These are phyloP conservation scores for Chelonus formosanus DNA, from an alignment of 2,888 invertebrate species.

Conservation along the genomic window DNA sequence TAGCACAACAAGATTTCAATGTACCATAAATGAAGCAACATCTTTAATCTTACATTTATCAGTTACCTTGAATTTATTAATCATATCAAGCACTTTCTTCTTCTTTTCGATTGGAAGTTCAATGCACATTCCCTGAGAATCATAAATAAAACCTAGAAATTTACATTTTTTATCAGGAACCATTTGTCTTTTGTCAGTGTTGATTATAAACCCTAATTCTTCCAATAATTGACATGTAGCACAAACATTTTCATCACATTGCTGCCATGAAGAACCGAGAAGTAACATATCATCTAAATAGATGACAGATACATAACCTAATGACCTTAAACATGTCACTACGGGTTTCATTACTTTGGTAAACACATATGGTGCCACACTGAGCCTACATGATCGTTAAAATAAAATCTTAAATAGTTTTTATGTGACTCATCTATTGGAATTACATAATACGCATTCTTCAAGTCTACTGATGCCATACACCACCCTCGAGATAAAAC, in stretches of 20 bases:
- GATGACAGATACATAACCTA: background rate
- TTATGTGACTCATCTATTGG: background rate
- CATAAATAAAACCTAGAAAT: too few relatives aligned
- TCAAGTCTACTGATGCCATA: background rate
- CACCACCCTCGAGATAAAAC: background rate
- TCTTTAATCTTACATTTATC: slow-evolving; percentile 27
- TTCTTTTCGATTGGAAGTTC: too few relatives aligned
- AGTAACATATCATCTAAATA: slow-evolving; percentile 34
- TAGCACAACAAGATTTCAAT: slow-evolving; percentile 28
- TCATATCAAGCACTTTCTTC: slow-evolving; percentile 1
- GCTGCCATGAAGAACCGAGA: slow-evolving; percentile 24
- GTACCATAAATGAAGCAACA: slow-evolving; percentile 28
- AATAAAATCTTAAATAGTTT: background rate
- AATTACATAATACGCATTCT: slow-evolving; percentile 2
- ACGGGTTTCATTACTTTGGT: background rate
- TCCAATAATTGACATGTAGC: slow-evolving; percentile 22
- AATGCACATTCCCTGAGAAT: too few relatives aligned
- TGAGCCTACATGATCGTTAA: background rate
- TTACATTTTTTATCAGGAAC: too few relatives aligned
- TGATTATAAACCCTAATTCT: too few relatives aligned
- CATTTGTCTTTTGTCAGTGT: too few relatives aligned
- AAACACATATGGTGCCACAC: background rate
- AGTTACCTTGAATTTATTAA: slow-evolving; percentile 16
- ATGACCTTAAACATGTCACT: background rate
- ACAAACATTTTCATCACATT: slow-evolving; percentile 20